phyloP scores from a whole-genome alignment of 2,113 vertebrate species.

The Scomber japonicus region DNA sequence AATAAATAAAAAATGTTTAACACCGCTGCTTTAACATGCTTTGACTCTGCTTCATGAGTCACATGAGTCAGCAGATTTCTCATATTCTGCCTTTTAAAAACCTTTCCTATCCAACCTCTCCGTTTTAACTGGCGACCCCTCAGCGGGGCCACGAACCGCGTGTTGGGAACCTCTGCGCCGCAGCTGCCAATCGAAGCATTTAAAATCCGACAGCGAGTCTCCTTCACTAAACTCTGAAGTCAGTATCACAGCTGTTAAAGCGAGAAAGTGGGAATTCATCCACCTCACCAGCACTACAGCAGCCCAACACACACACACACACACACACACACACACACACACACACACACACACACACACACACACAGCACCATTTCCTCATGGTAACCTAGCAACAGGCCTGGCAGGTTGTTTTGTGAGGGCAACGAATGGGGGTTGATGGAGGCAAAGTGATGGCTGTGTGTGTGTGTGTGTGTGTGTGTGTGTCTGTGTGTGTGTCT shows the following conservation, averaged over 20 bases:
- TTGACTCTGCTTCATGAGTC: too few relatives aligned
- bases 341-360: neutral
- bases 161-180: too few relatives aligned
- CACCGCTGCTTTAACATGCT: too few relatives aligned
- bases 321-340: conserved; percentile 40
- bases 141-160: too few relatives aligned
- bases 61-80: too few relatives aligned
- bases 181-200: too few relatives aligned
- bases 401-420: conserved; percentile 64
- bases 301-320: conserved; percentile 10
- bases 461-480: conserved; percentile 39
- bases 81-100: too few relatives aligned
- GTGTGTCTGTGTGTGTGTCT: conserved; percentile 33
- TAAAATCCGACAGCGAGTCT: neutral
- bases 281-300: conserved; percentile 26
- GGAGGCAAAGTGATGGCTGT: conserved; percentile 32
- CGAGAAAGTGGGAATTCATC: conserved; percentile 62
- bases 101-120: too few relatives aligned
- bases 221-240: conserved; percentile 33
- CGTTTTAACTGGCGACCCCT: too few relatives aligned
- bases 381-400: conserved; percentile 77
- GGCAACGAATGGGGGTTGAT: conserved; percentile 48
- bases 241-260: conserved; percentile 59
- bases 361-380: conserved; percentile 46
- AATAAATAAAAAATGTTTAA: too few relatives aligned